phyloP scores from a whole-genome alignment of 2,113 vertebrate species.

The Eclectus roratus region DNA sequence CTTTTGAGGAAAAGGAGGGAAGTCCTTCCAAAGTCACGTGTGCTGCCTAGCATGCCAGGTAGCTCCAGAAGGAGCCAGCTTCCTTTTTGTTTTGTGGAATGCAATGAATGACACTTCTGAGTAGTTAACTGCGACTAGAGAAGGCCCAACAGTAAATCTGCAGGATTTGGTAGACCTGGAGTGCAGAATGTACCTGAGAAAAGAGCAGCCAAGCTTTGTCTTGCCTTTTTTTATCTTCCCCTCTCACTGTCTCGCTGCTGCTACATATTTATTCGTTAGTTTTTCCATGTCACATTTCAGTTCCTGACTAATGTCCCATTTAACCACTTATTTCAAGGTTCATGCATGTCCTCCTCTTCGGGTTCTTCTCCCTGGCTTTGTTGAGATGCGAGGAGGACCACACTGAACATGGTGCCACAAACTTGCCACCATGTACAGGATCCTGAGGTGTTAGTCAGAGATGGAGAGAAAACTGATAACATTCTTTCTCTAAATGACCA shows the following conservation, averaged over 20 bases:
- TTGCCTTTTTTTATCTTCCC: neutral
- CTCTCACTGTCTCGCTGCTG: neutral
- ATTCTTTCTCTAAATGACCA: neutral
- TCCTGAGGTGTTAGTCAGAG: neutral
- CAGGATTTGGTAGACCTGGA: neutral
- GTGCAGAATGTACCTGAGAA: neutral
- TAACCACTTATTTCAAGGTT: neutral
- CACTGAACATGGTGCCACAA: neutral
- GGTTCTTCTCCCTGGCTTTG: neutral
- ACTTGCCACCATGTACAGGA: rapidly evolving
- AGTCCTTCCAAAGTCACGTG: neutral
- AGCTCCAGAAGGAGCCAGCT: neutral
- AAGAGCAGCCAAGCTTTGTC: neutral
- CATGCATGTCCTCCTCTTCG: neutral
- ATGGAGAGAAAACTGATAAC: neutral
- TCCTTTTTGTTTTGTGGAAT: neutral
- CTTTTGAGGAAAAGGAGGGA: neutral
- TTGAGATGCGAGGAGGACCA: neutral
- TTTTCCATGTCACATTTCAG: neutral
- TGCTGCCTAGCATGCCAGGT: neutral
- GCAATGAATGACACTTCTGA: neutral
- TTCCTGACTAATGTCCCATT: neutral
- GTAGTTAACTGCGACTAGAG: neutral
- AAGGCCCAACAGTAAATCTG: neutral
- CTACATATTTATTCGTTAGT: neutral